Evolutionary conservation across 2,113 vertebrate species (phyloP).

Genomic region (Brachypodius melanocephalos): DNA sequence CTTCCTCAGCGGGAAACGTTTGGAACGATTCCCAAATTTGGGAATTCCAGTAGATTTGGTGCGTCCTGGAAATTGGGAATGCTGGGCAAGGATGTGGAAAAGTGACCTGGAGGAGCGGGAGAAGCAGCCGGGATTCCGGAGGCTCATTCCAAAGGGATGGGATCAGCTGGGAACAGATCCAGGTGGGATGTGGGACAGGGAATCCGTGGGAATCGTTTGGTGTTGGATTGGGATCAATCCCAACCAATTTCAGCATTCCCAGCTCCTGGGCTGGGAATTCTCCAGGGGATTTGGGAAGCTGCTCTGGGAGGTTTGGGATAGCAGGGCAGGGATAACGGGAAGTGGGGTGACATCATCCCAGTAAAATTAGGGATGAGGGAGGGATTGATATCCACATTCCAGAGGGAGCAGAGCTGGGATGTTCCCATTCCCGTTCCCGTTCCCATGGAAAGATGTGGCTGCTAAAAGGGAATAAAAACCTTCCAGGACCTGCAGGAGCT

Average conservation of each 20-base stretch:
- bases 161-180: neutral
- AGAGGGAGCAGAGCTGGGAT: neutral
- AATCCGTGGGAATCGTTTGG: neutral
- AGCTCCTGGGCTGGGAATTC: neutral
- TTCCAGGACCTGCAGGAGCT: neutral
- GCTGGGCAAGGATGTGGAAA: rapidly evolving
- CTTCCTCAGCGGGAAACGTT: neutral
- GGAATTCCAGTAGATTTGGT: neutral
- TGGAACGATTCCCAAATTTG: rapidly evolving
- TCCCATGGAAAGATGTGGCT: neutral
- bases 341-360: too few species aligned
- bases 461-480: neutral
- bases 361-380: neutral
- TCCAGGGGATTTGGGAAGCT: neutral
- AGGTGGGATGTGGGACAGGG: rapidly evolving
- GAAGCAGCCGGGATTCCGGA: neutral
- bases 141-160: neutral
- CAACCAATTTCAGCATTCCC: neutral
- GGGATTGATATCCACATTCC: neutral
- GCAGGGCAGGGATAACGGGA: rapidly evolving
- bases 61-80: neutral
- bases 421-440: neutral
- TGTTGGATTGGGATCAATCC: neutral
- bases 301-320: neutral
- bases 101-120: neutral